Evolutionary conservation across 2,797 vertebrate genomes (phyloP).

Genomic region (Poecilia wingei): DNA sequence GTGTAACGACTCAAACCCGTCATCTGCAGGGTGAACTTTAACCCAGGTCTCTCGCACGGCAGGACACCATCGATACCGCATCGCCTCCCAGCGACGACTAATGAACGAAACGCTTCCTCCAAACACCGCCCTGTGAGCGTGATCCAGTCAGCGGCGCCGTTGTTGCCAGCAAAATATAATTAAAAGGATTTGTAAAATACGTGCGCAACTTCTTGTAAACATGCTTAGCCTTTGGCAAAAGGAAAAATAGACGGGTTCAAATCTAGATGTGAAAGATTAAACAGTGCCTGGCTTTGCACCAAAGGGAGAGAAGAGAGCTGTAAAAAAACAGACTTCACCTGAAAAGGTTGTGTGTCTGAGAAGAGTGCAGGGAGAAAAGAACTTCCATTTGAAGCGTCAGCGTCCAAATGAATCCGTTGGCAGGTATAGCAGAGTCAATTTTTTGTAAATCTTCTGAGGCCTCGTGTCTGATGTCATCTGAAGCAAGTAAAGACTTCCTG

Average conservation of each 20-base stretch:
- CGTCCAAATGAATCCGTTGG: not conserved
- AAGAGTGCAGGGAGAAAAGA: not conserved
- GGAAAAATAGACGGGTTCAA: not conserved
- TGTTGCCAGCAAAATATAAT: not conserved
- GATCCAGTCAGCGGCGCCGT: not conserved
- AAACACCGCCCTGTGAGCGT: not conserved
- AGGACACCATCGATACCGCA: not conserved
- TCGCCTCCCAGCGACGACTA: not conserved
- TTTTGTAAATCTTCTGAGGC: not conserved
- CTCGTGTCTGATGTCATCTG: not conserved
- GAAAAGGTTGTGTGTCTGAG: not conserved
- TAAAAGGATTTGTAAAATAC: conserved; percentile 1
- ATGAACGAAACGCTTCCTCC: not conserved
- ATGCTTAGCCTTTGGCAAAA: not conserved
- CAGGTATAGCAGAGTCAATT: not conserved
- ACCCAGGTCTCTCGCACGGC: not conserved
- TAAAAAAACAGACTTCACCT: not conserved
- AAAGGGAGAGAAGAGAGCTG: not conserved
- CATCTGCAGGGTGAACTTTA: not conserved
- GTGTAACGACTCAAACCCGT: not conserved
- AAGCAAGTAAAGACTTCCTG: not conserved
- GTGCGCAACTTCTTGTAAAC: not conserved
- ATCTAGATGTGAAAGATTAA: not conserved
- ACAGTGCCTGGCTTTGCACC: not conserved
- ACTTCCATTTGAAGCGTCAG: not conserved